Percentiles rank a stretch among this genome's conserved stretches.
Evolutionary conservation across 2,113 vertebrate genomes (phyloP).

Genomic region (Brevimyrus niger): DNA sequence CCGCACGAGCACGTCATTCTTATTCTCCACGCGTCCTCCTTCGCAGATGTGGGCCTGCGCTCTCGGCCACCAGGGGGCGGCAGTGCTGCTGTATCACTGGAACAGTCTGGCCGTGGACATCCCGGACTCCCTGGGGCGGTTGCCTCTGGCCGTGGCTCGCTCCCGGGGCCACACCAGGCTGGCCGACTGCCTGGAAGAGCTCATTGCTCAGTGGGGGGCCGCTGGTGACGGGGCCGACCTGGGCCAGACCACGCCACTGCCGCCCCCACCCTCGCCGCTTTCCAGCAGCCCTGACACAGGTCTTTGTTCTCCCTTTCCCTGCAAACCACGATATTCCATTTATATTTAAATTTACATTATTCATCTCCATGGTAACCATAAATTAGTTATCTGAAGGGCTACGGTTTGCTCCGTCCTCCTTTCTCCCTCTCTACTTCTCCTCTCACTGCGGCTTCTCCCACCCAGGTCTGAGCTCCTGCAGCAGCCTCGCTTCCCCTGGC

Average conservation of each 20-base stretch:
- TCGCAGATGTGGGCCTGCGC: conserved; percentile 85
- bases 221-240: neutral
- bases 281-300: conserved; percentile 81
- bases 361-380: neutral
- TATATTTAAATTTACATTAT: neutral
- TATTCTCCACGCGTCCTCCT: neutral
- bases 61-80: conserved; percentile 73
- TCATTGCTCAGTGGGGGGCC: conserved; percentile 56
- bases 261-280: conserved; percentile 52
- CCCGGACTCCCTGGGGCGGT: conserved; percentile 76
- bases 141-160: conserved; percentile 74
- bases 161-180: conserved; percentile 77
- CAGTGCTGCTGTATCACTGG: conserved; percentile 76
- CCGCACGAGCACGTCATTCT: neutral
- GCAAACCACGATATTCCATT: neutral
- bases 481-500: conserved; percentile 70
- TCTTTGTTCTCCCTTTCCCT: conserved; percentile 27
- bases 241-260: conserved; percentile 26
- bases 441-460: neutral
- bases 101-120: conserved; percentile 69
- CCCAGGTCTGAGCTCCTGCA: conserved; percentile 65
- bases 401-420: neutral
- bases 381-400: neutral
- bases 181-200: conserved; percentile 69
- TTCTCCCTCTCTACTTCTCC: neutral